phyloP scores from a whole-genome alignment of 2,113 vertebrate genomes.

The Oenanthe melanoleuca region DNA sequence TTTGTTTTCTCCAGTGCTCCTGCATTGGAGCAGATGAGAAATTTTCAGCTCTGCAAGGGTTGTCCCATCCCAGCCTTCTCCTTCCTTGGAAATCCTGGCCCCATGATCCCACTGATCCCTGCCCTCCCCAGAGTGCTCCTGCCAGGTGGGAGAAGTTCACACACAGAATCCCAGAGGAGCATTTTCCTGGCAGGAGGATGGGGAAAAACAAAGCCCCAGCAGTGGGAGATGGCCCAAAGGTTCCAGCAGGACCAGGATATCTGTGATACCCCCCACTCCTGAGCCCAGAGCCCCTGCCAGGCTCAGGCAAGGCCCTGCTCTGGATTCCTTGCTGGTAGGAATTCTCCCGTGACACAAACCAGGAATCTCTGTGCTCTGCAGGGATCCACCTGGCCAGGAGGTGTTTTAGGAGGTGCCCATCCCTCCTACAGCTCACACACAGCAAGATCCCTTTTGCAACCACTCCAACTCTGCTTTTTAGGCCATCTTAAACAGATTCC shows the following conservation, averaged over 20 bases:
- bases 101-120: not conserved
- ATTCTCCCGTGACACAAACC: not conserved
- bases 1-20: too few species aligned
- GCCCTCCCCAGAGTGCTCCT: not conserved
- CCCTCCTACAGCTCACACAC: not conserved
- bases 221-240: not conserved
- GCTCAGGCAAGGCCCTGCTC: not conserved
- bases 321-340: not conserved
- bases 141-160: accelerated
- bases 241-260: not conserved
- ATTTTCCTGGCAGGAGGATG: not conserved
- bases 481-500: not conserved
- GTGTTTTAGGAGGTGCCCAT: not conserved
- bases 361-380: not conserved
- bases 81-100: not conserved
- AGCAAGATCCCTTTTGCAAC: not conserved
- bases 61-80: not conserved
- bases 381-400: not conserved
- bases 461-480: not conserved
- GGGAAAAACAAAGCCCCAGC: not conserved
- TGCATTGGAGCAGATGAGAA: not conserved
- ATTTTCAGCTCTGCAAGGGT: not conserved
- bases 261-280: not conserved
- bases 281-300: not conserved
- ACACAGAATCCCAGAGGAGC: not conserved